A percentile compares a stretch with the other conserved stretches of the same genome.
These are phyloP conservation scores for Allophyes oxyacanthae DNA, from an alignment of 2,888 invertebrate genomes.

Conservation along the genomic window DNA sequence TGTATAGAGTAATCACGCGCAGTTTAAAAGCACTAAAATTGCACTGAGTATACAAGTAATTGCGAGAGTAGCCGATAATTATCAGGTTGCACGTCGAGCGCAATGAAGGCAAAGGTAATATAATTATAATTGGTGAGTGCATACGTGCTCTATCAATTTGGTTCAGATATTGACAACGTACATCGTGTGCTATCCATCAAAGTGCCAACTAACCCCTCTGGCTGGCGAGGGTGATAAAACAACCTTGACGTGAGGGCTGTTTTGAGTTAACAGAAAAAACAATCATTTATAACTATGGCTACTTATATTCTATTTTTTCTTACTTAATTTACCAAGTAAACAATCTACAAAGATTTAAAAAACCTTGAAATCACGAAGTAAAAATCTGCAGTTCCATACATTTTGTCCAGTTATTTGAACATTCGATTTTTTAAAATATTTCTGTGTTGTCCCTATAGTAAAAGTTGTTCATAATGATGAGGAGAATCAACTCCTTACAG, in stretches of 20 bases:
- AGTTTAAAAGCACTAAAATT: too few species aligned
- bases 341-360: too few species aligned
- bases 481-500: too few species aligned
- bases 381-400: too few species aligned
- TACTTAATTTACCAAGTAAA: too few species aligned
- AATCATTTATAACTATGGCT: background rate
- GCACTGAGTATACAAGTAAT: slow-evolving; percentile 11
- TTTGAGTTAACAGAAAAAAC: slow-evolving; percentile 34
- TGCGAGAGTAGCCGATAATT: slow-evolving; percentile 15
- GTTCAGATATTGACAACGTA: slow-evolving; percentile 76
- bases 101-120: slow-evolving; percentile 32
- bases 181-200: slow-evolving; percentile 79
- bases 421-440: too few species aligned
- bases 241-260: slow-evolving; percentile 46
- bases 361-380: too few species aligned
- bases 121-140: slow-evolving; percentile 48
- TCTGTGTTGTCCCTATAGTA: too few species aligned
- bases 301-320: too few species aligned
- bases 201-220: slow-evolving; percentile 60
- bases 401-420: too few species aligned
- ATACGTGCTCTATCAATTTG: slow-evolving; percentile 83
- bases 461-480: too few species aligned
- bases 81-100: slow-evolving; percentile 32
- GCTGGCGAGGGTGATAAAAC: slow-evolving; percentile 55
- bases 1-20: too few species aligned